Evolutionary conservation across 2,888 invertebrate genomes (phyloP).

Genomic region (Leucania comma): DNA sequence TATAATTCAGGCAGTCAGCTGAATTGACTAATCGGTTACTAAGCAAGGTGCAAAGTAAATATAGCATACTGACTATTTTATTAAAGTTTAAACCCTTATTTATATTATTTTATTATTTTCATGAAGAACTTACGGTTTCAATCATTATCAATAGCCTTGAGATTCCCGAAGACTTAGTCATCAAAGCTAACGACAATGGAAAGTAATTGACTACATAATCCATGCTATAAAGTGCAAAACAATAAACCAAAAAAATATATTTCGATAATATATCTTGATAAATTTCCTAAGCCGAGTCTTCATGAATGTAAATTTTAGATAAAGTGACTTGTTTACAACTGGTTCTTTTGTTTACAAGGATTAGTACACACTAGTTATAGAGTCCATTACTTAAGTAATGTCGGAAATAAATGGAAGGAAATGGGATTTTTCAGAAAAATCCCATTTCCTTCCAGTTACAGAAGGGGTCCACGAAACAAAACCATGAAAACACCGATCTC

Average conservation of each 20-base stretch:
- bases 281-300: slow-evolving; percentile 3
- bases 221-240: neutral
- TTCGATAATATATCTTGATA: neutral
- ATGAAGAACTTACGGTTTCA: neutral
- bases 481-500: too few relatives aligned
- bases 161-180: slow-evolving; percentile 12
- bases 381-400: too few relatives aligned
- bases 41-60: neutral
- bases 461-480: too few relatives aligned
- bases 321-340: neutral
- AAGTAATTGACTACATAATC: slow-evolving; percentile 1
- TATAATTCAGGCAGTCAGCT: neutral
- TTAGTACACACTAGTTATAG: neutral
- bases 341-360: neutral
- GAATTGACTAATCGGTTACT: neutral
- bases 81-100: neutral
- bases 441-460: too few relatives aligned
- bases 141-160: slow-evolving; percentile 5
- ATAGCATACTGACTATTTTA: neutral
- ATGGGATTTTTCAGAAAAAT: too few relatives aligned
- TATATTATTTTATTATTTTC: neutral
- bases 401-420: too few relatives aligned
- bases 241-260: slow-evolving; percentile 3
- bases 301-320: neutral
- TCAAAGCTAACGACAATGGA: neutral